These are phyloP conservation scores for Plecotus auritus DNA, from an alignment of 2,113 vertebrate genomes.

Conservation along the genomic window DNA sequence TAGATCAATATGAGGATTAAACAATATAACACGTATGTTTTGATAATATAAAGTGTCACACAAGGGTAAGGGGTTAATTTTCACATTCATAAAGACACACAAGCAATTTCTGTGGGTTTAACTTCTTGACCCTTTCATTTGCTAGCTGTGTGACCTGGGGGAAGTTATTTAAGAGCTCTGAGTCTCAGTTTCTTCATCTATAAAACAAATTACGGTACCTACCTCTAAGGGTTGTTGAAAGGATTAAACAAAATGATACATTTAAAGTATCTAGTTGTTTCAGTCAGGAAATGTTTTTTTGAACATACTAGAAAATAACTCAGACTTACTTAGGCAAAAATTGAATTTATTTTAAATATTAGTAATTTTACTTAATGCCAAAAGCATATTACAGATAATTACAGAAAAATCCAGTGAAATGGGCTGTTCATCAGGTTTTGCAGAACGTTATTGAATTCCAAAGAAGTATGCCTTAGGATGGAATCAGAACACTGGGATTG, in stretches of 20 bases:
- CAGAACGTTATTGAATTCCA: background rate
- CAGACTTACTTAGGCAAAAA: background rate
- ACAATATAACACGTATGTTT: background rate
- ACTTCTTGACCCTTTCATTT: background rate
- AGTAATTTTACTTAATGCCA: background rate
- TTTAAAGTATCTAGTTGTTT: background rate
- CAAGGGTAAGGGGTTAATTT: background rate
- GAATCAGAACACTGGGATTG: background rate
- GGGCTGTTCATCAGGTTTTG: conserved; percentile 13
- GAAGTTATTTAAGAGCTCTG: background rate
- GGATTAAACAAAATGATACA: background rate
- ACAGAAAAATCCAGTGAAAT: conserved; percentile 38
- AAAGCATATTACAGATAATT: conserved; percentile 22
- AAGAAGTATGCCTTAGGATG: background rate
- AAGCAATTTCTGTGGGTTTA: background rate
- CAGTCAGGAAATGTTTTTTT: background rate
- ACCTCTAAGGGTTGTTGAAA: background rate
- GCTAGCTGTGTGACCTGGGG: background rate
- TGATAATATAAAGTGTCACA: background rate
- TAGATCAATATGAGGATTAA: background rate
- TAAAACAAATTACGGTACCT: background rate
- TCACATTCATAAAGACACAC: background rate
- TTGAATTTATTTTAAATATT: background rate
- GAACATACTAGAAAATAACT: background rate
- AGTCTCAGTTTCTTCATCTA: background rate